Base-by-base conservation (phyloP, 2,797 vertebrate species). In the Lacerta agilis region DNA sequence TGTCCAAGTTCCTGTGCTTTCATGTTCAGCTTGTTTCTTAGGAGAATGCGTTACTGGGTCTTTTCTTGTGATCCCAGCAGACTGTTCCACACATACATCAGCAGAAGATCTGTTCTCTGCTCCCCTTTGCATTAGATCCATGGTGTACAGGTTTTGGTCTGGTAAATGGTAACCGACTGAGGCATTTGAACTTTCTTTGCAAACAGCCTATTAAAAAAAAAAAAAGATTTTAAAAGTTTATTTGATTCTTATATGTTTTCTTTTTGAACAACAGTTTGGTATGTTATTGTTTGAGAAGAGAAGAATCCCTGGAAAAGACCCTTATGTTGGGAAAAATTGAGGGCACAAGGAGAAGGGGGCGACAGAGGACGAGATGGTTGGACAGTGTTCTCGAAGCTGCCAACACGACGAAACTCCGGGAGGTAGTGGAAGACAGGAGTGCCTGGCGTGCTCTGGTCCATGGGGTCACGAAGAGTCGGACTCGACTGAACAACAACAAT, bases 201-300 rank as follows among this genome's bases (percentile, higher is more conserved):
- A 96, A 93, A 94, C 36, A 89, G 96, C 95, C 97, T 97, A 95
- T 94, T 97, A 67, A 93, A 95, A 78, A 95, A 87, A 90, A 58
- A 72, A 9, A 29, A 29, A 91, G 38, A 86, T 90, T 49, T 17
- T 90, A 72, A 33, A 85, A 29, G 11, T 29, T 29, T 33, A 71
- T 29, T 64, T 64, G 61, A 64, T 5, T 64, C 64, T 18, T 64
- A 64, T 5, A 64, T 23, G 61, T 64, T 64, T 61, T 23, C 5
- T 61, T 64, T 61, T 23, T 64, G 49, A 55, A 55, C 15, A 55
- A 55, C 49, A 55, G 13, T 1, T 55, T 49, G 49, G 13, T 49
- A 49, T 49, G 13, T 49, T 49, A 49, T 49, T 15, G 3, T 55
- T 55, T 55, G 49, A 55, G 49, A 55, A 55, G 13, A 55, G 49